phyloP scores from a whole-genome alignment of 2,113 vertebrate genomes.

The Motacilla alba region DNA sequence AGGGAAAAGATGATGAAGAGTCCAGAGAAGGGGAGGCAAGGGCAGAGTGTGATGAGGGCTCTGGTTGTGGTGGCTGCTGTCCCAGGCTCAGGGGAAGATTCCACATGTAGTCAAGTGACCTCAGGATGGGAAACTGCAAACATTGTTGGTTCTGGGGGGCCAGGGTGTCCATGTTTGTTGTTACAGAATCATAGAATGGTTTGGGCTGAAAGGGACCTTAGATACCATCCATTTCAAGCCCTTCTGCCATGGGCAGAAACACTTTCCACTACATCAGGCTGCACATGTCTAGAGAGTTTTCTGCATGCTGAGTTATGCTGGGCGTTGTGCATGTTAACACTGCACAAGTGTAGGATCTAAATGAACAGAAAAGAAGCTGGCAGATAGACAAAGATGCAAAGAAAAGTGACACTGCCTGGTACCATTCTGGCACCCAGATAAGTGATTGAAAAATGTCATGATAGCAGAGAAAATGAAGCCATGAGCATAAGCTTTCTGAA shows the following conservation, averaged over 20 bases:
- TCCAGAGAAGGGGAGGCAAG: neutral
- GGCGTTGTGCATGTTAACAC: neutral
- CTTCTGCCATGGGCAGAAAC: neutral
- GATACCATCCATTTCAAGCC: neutral
- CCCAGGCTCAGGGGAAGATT: neutral
- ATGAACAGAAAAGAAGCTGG: neutral
- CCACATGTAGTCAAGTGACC: neutral
- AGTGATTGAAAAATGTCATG: neutral
- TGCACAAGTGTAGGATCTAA: neutral
- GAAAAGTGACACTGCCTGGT: neutral
- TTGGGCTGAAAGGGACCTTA: neutral
- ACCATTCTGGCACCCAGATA: neutral
- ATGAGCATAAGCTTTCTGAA: neutral
- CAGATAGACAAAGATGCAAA: neutral
- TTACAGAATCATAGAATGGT: neutral
- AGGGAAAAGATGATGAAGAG: neutral
- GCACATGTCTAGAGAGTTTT: neutral
- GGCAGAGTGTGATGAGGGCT: neutral
- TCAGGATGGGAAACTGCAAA: neutral
- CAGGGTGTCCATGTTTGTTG: fast-evolving
- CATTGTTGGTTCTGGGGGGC: neutral
- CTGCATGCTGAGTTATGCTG: neutral
- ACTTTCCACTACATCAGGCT: neutral
- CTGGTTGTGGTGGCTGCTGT: neutral
- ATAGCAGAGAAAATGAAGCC: neutral